Evolutionary conservation across 2,888 invertebrate genomes (phyloP), one percentile per base, ranked within the genome.

Genomic region (Druceiella hillmani): DNA sequence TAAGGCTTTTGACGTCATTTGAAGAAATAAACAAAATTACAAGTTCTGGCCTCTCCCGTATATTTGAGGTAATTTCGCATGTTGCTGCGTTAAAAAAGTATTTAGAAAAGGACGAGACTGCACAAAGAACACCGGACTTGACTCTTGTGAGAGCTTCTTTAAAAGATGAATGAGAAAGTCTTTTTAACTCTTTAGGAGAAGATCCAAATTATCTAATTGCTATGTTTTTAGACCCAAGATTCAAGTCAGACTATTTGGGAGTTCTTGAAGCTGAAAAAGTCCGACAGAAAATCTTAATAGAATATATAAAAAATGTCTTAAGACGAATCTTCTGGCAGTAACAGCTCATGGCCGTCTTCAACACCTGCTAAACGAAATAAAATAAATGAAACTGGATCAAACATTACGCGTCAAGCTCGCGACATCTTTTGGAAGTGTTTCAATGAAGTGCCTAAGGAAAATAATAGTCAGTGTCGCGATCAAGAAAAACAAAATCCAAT

Each of bases 161-260:
- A 11, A n/a, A n/a, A n/a, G 35, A 39, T 39, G 35, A 48, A 45
- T 41, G 50, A 26, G 41, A 46, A 47, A 29, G 15, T 45, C 40
- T 43, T 43, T 49, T 51, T 39, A 40, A 30, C 17, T 42, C 34
- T 35, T 45, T 47, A 41, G 34, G 27, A 22, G 24, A 51, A 24
- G 28, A 51, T 40, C 22, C 34, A 36, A 48, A 50, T 15, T 46
- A 43, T 40, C 32, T 45, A 17, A 37, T 43, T 37, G 38, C 43
- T 27, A 47, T 40, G 7, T 45, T 42, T 38, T 30, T 44, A 41
- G 44, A 46, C 32, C 40, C 41, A 29, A 40, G 45, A 13, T 48
- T 44, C 31, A 45, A 44, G 17, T 35, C 45, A 37, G 32, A 41
- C 26, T 48, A 32, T 36, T 40, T 32, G 11, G 32, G 17, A 16